Conservation (phyloP, 2,888 invertebrate species). For the Xestia ashworthii region DNA sequence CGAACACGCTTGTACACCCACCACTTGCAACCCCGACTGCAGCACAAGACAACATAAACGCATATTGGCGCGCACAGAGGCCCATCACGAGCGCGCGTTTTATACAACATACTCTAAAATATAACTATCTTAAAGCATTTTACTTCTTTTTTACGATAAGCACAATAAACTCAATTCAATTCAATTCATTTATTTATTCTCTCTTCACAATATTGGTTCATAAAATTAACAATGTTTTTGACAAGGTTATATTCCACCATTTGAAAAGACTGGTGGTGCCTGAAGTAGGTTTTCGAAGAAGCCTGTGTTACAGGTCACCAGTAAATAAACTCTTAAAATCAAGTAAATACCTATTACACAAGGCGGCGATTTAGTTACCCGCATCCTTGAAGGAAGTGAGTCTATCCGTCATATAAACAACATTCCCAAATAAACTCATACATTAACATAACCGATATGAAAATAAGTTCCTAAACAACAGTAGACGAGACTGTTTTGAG, state of each 20-base stretch:
- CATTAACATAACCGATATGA: background rate
- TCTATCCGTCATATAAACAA: background rate
- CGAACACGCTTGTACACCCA: slow-evolving; percentile 41
- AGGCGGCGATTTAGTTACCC: background rate
- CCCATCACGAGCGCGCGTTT: background rate
- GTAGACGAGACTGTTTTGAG: background rate
- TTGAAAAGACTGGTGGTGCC: no score
- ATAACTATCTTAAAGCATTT: background rate
- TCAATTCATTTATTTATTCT: no score
- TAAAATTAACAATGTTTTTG: no score
- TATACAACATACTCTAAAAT: background rate
- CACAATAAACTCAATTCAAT: background rate
- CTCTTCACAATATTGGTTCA: no score
- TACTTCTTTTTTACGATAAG: background rate
- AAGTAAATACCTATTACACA: background rate
- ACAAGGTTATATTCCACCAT: no score
- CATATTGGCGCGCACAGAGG: slow-evolving; percentile 10
- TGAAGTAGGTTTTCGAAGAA: no score
- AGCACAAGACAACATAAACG: slow-evolving; percentile 22
- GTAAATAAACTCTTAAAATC: background rate
- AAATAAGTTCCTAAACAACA: background rate
- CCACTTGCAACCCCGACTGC: slow-evolving; percentile 49
- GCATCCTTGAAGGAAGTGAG: background rate
- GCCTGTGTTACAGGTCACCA: no score
- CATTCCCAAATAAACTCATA: background rate